Evolutionary conservation across 2,888 invertebrate species (phyloP), one percentile per base, ranked within the genome.

Genomic region (Drosophila histrio): DNA sequence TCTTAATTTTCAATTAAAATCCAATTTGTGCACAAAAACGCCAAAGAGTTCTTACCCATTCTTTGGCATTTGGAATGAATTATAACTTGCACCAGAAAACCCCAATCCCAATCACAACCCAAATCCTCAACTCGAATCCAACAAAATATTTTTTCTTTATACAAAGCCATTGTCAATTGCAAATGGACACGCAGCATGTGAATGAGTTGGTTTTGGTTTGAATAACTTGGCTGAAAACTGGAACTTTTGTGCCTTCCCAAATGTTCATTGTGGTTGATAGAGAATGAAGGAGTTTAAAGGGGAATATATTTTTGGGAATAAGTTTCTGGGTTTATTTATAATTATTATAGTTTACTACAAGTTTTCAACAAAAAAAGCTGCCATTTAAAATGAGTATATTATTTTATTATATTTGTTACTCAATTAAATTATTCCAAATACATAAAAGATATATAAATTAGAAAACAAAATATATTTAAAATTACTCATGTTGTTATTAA

Each of bases 1-100:
- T 85, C 87, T 82, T 86, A 85, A 85, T 88, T 85, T 85, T 80
- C 88, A 85, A 85, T 85, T 85, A 87, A 85, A 85, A 85, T 88
- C 85, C 88, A 86, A 85, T 85, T 85, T 88, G 78, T 77, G 62
- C 67, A 75, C 74, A 82, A 77, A 79, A 85, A 79, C 71, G 64
- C 36, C 69, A 54, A 62, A 76, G 60, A 62, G 47, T 62, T 62
- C 65, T 53, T 54, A 2, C 50, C 43, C 39, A 30, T 56, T 49
- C 44, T 34, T 17, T 53, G 22, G 34, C 34, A 36, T 57, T 54
- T 41, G 22, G 39, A 72, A 67, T 65, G 71, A 73, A 80, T 77
- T 74, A 71, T 64, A 74, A 72, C 70, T 79, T 63, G 47, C 13
- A 63, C 43, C 49, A 34, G 7, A 57, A 17, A 43, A 3, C 46